Percentiles rank a stretch among this genome's conserved stretches.
phyloP scores from a whole-genome alignment of 2,888 invertebrate species.

The Dynastes tityus region DNA sequence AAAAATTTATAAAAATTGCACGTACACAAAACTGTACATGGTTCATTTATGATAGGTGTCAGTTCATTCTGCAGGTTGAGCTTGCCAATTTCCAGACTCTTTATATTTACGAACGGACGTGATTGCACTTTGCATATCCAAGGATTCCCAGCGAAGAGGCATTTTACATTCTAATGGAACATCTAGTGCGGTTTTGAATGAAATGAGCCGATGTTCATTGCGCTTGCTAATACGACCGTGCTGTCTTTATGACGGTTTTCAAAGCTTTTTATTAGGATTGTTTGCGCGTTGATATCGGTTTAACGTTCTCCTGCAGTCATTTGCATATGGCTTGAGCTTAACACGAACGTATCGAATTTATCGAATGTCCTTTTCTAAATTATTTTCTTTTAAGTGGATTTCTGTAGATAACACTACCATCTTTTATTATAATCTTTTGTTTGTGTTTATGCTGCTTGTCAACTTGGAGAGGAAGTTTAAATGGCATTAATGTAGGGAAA shows the following conservation, averaged over 20 bases:
- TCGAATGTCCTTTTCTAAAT: not conserved
- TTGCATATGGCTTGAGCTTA: slow-evolving; percentile 22
- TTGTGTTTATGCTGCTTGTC: too few species aligned
- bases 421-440: too few species aligned
- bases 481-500: too few species aligned
- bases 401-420: too few species aligned
- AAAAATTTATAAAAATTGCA: too few species aligned
- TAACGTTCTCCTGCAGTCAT: slow-evolving; percentile 13
- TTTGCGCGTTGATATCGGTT: slow-evolving; percentile 29
- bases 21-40: not conserved
- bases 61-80: slow-evolving; percentile 4
- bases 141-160: slow-evolving; percentile 12
- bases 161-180: slow-evolving; percentile 32
- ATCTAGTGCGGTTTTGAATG: slow-evolving; percentile 28
- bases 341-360: not conserved
- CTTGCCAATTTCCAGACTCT: slow-evolving; percentile 24
- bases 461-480: too few species aligned
- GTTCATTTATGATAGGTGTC: slow-evolving; percentile 13
- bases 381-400: not conserved
- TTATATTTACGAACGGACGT: slow-evolving; percentile 13
- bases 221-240: slow-evolving; percentile 38
- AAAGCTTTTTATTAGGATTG: slow-evolving; percentile 27
- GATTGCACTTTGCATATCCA: slow-evolving; percentile 24
- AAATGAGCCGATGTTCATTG: slow-evolving; percentile 22
- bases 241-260: slow-evolving; percentile 36